phyloP scores from a whole-genome alignment of 2,888 invertebrate species.

The Athalia circularis region DNA sequence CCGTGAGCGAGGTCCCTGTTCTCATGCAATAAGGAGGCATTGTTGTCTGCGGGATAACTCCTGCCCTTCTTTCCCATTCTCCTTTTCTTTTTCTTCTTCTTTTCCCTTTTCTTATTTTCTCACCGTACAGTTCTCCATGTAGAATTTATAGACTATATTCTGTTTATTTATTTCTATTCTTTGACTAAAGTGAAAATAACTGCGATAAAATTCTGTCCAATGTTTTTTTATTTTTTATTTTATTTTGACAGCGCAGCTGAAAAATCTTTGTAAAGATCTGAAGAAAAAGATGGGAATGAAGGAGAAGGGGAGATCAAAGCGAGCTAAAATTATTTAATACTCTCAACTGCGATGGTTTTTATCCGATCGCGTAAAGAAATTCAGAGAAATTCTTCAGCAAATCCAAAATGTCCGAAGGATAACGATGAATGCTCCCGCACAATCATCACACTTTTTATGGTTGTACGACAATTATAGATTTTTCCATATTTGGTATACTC shows the following conservation, averaged over 20 bases:
- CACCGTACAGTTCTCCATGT: not conserved
- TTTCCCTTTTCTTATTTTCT: not conserved
- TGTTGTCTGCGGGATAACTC: conserved; percentile 37
- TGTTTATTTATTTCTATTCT: not conserved
- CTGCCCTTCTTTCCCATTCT: not conserved
- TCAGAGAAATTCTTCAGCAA: no score
- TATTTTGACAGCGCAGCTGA: not conserved
- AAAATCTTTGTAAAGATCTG: conserved; percentile 11
- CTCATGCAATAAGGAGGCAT: conserved; percentile 24
- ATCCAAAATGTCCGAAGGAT: conserved; percentile 11
- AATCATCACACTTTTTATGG: not conserved
- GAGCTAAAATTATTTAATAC: conserved; percentile 1
- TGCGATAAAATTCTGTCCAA: no score
- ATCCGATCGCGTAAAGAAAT: not conserved
- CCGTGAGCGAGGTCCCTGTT: not conserved
- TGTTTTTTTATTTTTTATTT: not conserved
- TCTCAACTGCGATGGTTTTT: not conserved
- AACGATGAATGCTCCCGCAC: not conserved
- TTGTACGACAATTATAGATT: conserved; percentile 35
- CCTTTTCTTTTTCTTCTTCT: not conserved
- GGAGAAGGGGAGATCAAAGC: conserved; percentile 10
- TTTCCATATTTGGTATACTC: conserved; percentile 38
- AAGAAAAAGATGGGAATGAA: not conserved
- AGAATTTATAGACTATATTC: not conserved
- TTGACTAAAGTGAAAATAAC: not conserved